phyloP scores from a whole-genome alignment of 1,140 invertebrate genomes.

The Tribolium madens region DNA sequence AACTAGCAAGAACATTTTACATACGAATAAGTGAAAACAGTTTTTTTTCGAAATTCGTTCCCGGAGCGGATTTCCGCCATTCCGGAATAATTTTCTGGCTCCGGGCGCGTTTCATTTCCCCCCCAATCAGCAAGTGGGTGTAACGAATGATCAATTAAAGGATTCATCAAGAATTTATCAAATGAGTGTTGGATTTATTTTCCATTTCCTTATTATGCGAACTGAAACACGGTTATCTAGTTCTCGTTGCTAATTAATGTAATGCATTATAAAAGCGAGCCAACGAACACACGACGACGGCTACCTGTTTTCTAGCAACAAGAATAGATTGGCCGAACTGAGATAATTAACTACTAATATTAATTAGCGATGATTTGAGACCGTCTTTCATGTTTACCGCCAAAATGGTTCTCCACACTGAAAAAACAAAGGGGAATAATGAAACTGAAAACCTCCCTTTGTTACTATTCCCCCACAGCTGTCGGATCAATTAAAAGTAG shows the following conservation, averaged over 20 bases:
- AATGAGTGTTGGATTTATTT: constrained; percentile 2
- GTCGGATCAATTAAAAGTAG: too few relatives aligned
- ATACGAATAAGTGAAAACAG: too few relatives aligned
- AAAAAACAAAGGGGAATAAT: too few relatives aligned
- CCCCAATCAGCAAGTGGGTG: neutral
- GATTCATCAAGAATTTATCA: constrained; percentile 26
- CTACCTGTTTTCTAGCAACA: constrained; percentile 3
- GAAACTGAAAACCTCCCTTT: too few relatives aligned
- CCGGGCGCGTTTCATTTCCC: neutral
- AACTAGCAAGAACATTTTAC: too few relatives aligned
- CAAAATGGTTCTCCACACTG: too few relatives aligned
- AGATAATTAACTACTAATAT: neutral
- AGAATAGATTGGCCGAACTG: neutral
- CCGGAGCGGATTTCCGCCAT: too few relatives aligned
- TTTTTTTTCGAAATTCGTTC: too few relatives aligned
- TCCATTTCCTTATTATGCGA: constrained; percentile 20
- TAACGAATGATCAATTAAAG: neutral
- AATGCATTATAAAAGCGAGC: constrained; percentile 8
- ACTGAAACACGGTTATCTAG: constrained; percentile 14
- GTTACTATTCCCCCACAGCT: too few relatives aligned
- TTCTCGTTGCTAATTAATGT: constrained; percentile 19
- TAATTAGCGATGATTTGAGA: neutral
- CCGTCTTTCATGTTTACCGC: neutral
- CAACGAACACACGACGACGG: too few relatives aligned
- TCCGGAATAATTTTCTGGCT: neutral